Evolutionary conservation across 2,888 invertebrate species (phyloP).

Genomic region (Tachina grossa): DNA sequence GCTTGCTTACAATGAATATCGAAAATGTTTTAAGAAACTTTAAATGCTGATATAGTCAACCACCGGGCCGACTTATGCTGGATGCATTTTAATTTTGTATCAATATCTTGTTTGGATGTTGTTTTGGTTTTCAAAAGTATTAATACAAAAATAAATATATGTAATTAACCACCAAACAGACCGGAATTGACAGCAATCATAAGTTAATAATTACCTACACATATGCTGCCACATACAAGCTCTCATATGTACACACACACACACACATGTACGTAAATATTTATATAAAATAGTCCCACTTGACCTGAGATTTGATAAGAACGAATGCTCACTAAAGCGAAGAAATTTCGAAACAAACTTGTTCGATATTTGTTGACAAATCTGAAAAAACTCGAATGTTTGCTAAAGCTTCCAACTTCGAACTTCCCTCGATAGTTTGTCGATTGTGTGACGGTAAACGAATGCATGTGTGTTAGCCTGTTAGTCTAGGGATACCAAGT

Average conservation of each 20-base stretch:
- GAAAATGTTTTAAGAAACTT: neutral
- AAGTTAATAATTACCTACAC: slow-evolving; percentile 38
- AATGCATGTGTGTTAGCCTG: too few species aligned
- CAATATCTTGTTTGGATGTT: slow-evolving; percentile 10
- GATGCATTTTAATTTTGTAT: neutral
- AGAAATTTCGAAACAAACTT: too few species aligned
- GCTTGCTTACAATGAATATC: neutral
- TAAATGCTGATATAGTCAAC: neutral
- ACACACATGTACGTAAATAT: too few species aligned
- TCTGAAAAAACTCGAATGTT: too few species aligned
- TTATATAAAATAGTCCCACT: too few species aligned
- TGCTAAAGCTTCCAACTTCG: too few species aligned
- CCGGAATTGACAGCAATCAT: slow-evolving; percentile 70
- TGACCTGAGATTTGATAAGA: too few species aligned
- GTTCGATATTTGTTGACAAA: too few species aligned
- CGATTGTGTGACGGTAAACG: too few species aligned
- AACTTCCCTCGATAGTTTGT: too few species aligned
- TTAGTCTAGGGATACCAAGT: too few species aligned
- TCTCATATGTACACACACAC: neutral
- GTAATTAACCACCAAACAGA: slow-evolving; percentile 68
- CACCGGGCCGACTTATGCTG: slow-evolving; percentile 10
- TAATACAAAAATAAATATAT: slow-evolving; percentile 60
- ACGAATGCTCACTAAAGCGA: too few species aligned
- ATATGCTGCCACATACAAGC: neutral
- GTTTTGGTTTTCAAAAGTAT: slow-evolving; percentile 15